A percentile compares a stretch with the other conserved stretches of the same genome.
phyloP scores from a whole-genome alignment of 92 coral and sea anemone species.

The Galaxea fascicularis region DNA sequence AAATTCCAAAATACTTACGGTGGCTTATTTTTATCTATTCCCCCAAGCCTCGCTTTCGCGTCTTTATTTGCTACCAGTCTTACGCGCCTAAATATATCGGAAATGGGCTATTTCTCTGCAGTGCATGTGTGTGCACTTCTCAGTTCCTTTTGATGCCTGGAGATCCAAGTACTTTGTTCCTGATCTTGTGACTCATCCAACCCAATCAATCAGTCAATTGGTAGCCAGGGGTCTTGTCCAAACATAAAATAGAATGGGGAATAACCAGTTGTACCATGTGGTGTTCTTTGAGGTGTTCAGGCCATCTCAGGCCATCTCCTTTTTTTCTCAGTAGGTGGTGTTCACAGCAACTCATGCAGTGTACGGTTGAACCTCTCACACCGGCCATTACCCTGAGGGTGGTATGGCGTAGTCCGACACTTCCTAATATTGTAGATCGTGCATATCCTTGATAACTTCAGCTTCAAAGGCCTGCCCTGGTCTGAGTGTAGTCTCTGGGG shows the following conservation, averaged over 20 bases:
- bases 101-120: constrained; percentile 23
- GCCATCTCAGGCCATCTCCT: constrained; percentile 79
- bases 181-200: background rate
- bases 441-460: constrained; percentile 69
- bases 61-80: no score
- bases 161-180: constrained; percentile 26
- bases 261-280: constrained; percentile 73
- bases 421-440: constrained; percentile 67
- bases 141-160: constrained; percentile 53
- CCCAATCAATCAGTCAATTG: constrained; percentile 53
- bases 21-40: no score
- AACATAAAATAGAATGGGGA: constrained; percentile 73
- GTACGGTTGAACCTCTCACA: constrained; percentile 75
- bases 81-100: no score
- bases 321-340: constrained; percentile 45
- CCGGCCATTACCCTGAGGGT: constrained; percentile 75
- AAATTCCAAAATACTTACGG: no score
- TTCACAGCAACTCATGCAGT: constrained; percentile 68
- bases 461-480: constrained; percentile 72
- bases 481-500: constrained; percentile 70
- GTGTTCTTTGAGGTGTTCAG: constrained; percentile 80
- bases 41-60: no score
- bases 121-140: constrained; percentile 50
- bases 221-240: constrained; percentile 58
- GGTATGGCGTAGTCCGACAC: constrained; percentile 77